A percentile compares a stretch with the other conserved stretches of the same genome.
Conservation (phyloP, 2,797 vertebrate species). For the Anas bahamensis region DNA sequence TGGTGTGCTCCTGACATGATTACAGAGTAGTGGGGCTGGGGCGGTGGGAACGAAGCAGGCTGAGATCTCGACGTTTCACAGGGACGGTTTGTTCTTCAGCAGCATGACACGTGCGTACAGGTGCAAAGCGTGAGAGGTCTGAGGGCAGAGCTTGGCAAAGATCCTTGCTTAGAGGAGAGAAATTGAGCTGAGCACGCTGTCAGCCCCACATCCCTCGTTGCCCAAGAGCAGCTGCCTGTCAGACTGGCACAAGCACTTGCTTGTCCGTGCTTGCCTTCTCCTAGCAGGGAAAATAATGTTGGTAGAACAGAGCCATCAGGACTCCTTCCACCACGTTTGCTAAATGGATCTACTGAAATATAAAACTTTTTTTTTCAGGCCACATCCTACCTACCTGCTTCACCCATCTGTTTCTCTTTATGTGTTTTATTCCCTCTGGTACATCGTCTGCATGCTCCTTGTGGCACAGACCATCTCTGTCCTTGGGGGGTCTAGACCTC, state of each 20-base stretch:
- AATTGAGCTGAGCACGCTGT: background rate
- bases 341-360: conserved; percentile 22
- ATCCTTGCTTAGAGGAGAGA: background rate
- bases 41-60: background rate
- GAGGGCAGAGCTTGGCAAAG: background rate
- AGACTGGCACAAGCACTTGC: background rate
- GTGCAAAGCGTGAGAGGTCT: background rate
- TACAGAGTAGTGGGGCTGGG: background rate
- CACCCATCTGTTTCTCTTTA: background rate
- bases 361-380: background rate
- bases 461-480: background rate
- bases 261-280: background rate
- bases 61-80: fast-evolving
- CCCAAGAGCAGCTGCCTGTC: background rate
- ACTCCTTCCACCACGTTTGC: background rate
- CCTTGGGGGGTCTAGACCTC: background rate
- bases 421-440: background rate
- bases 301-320: background rate
- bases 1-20: fast-evolving
- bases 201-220: fast-evolving
- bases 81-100: background rate
- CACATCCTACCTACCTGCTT: background rate
- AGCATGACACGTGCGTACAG: fast-evolving
- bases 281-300: background rate
- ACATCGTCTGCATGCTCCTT: fast-evolving